phyloP scores from a whole-genome alignment of 2,888 invertebrate genomes.

The Metalampra italica region DNA sequence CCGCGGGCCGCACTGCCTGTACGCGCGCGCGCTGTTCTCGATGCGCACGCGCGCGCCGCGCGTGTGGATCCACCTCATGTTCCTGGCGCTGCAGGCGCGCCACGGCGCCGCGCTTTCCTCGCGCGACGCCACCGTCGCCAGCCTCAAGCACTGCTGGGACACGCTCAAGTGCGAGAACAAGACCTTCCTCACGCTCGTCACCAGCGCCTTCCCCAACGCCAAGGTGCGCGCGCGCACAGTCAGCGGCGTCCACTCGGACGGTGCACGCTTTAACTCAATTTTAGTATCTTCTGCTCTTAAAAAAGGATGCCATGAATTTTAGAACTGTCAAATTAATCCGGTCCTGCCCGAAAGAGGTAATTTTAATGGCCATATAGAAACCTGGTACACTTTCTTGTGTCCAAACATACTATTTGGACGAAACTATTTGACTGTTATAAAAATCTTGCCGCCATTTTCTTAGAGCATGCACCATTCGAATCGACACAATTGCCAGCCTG shows the following conservation, averaged over 20 bases:
- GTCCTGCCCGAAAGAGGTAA: too few species aligned
- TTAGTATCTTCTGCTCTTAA: too few species aligned
- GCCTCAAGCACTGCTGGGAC: slow-evolving; percentile 95
- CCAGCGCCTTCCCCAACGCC: slow-evolving; percentile 94
- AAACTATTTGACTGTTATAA: too few species aligned
- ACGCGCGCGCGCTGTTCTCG: slow-evolving; percentile 87
- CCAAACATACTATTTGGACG: too few species aligned
- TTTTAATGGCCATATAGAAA: too few species aligned
- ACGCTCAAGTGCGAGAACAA: slow-evolving; percentile 94
- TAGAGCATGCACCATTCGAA: too few species aligned
- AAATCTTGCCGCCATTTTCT: too few species aligned
- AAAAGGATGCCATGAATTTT: too few species aligned
- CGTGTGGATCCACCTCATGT: slow-evolving; percentile 98
- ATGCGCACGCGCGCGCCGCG: slow-evolving; percentile 90
- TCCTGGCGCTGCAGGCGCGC: slow-evolving; percentile 92
- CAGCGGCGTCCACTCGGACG: neutral
- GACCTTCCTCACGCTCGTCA: slow-evolving; percentile 93
- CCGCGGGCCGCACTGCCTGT: slow-evolving; percentile 90
- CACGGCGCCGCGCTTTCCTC: slow-evolving; percentile 88
- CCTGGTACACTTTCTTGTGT: too few species aligned
- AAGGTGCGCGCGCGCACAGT: slow-evolving; percentile 75
- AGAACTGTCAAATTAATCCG: too few species aligned
- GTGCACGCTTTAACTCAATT: too few species aligned
- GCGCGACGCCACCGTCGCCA: slow-evolving; percentile 88
- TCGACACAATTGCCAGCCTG: too few species aligned